These are phyloP conservation scores for Catagonus wagneri DNA, from an alignment of 2,113 vertebrate species.

Conservation along the genomic window DNA sequence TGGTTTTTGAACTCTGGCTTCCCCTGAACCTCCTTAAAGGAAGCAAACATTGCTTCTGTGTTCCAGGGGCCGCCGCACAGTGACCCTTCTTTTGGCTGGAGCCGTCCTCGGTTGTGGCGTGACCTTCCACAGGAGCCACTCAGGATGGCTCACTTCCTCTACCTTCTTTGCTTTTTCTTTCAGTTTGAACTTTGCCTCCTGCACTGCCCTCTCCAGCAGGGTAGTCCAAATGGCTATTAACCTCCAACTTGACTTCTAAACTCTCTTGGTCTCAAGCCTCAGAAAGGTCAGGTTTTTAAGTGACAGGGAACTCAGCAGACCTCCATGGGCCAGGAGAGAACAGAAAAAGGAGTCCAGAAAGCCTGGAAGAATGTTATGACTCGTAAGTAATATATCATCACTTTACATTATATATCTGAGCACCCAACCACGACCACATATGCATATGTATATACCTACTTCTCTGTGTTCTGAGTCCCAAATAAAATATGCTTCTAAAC, in stretches of 20 bases:
- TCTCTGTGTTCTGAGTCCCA: background rate
- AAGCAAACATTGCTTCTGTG: background rate
- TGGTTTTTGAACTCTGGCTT: background rate
- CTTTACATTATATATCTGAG: background rate
- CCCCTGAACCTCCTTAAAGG: background rate
- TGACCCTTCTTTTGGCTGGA: fast-evolving
- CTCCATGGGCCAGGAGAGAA: background rate
- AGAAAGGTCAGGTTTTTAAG: background rate
- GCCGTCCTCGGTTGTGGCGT: background rate
- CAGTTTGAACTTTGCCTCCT: background rate
- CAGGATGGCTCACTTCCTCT: background rate
- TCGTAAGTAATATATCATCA: background rate
- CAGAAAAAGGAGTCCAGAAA: background rate
- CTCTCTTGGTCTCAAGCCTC: background rate
- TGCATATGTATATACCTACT: fast-evolving
- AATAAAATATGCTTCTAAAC: background rate
- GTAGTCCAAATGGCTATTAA: background rate
- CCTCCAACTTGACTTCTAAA: background rate
- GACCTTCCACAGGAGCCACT: fast-evolving
- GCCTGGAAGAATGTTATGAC: background rate
- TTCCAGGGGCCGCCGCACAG: background rate
- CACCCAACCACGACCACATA: background rate
- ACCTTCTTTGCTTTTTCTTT: background rate
- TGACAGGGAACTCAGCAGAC: background rate
- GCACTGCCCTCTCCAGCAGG: background rate